phyloP scores from a whole-genome alignment of 1,140 invertebrate genomes.

The Marisa cornuarietis region DNA sequence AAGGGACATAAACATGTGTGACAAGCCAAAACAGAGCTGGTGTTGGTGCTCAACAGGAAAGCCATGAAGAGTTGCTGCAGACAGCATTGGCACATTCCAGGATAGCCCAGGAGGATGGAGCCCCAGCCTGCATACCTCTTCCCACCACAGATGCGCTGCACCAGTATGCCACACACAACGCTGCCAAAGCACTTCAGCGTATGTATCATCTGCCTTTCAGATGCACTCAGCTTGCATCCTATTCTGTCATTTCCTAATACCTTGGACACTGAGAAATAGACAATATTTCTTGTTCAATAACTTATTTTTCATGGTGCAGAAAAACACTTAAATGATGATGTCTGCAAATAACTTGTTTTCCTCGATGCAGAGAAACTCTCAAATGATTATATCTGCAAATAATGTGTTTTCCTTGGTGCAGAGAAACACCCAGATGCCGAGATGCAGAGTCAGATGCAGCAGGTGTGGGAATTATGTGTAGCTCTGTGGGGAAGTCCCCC shows the following conservation, averaged over 20 bases:
- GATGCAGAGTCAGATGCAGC: constrained; percentile 52
- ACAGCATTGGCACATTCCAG: constrained; percentile 60
- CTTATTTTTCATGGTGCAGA: too few relatives aligned
- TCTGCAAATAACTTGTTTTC: too few relatives aligned
- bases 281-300: too few relatives aligned
- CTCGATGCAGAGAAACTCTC: too few relatives aligned
- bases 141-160: constrained; percentile 60
- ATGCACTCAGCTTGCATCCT: too few relatives aligned
- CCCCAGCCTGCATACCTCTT: constrained; percentile 59
- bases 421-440: constrained; percentile 50
- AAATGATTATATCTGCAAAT: too few relatives aligned
- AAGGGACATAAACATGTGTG: too few relatives aligned
- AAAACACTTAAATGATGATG: too few relatives aligned
- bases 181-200: constrained; percentile 3
- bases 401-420: constrained; percentile 26
- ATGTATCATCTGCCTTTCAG: neutral
- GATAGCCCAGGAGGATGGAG: constrained; percentile 45
- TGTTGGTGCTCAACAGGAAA: constrained; percentile 36
- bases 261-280: too few relatives aligned
- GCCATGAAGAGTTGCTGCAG: constrained; percentile 51
- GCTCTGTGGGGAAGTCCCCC: constrained; percentile 80
- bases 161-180: constrained; percentile 44
- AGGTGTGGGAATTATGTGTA: constrained; percentile 82
- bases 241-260: too few relatives aligned
- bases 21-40: too few relatives aligned